phyloP scores from a whole-genome alignment of 2,797 vertebrate species.

The Coreius guichenoti region DNA sequence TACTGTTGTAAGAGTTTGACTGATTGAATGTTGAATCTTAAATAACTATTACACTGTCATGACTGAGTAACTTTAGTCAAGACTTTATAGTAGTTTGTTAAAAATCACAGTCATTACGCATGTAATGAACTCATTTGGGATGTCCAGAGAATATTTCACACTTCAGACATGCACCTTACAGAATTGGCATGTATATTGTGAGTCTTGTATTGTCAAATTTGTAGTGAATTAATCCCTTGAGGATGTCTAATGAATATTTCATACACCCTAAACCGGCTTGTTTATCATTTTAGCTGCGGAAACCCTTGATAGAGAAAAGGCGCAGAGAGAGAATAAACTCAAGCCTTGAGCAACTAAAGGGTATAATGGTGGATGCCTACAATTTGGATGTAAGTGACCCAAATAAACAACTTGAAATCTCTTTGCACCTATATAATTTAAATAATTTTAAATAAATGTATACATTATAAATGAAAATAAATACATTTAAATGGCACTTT shows the following conservation, averaged over 20 bases:
- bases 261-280: background rate
- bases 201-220: background rate
- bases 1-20: background rate
- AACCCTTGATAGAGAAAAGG: constrained; percentile 71
- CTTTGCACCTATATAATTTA: background rate
- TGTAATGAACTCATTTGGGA: background rate
- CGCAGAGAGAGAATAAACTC: constrained; percentile 71
- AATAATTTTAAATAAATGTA: background rate
- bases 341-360: constrained; percentile 71
- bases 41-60: background rate
- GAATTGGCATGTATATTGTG: background rate
- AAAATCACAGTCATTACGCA: background rate
- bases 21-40: background rate
- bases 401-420: background rate
- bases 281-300: constrained; percentile 63
- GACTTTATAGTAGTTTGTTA: background rate
- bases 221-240: background rate
- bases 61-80: background rate
- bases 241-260: background rate
- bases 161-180: background rate
- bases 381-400: constrained; percentile 69
- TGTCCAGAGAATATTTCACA: background rate
- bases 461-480: background rate
- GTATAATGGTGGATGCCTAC: constrained; percentile 73
- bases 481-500: background rate